Evolutionary conservation across 2,888 invertebrate genomes (phyloP).

Genomic region (Petrolisthes manimaculis): DNA sequence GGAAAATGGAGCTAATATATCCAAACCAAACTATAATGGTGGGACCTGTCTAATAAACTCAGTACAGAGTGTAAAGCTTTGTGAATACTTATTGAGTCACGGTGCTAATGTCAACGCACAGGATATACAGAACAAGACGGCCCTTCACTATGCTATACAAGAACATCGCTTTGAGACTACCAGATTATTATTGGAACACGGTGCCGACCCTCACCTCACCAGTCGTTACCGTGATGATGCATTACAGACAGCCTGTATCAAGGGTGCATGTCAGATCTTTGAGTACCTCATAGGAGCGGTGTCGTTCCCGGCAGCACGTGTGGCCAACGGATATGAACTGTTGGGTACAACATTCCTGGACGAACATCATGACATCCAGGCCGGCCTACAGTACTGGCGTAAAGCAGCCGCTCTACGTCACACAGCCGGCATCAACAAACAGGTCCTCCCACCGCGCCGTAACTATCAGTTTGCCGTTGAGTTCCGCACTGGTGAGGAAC

Average conservation of each 20-base stretch:
- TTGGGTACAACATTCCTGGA: slow-evolving; percentile 90
- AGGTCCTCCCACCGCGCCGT: slow-evolving; percentile 74
- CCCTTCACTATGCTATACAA: slow-evolving; percentile 90
- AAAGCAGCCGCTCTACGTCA: slow-evolving; percentile 78
- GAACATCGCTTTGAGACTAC: slow-evolving; percentile 83
- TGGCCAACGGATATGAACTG: slow-evolving; percentile 89
- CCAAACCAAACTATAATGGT: slow-evolving; percentile 88
- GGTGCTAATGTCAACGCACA: slow-evolving; percentile 88
- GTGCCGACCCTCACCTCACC: slow-evolving; percentile 82
- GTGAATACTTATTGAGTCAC: slow-evolving; percentile 80
- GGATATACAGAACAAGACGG: slow-evolving; percentile 91
- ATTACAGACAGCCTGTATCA: slow-evolving; percentile 66
- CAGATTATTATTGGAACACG: slow-evolving; percentile 81
- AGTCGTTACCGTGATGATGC: slow-evolving; percentile 76
- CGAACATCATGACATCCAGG: slow-evolving; percentile 74
- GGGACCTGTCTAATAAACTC: slow-evolving; percentile 94
- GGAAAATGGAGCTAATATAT: slow-evolving; percentile 84
- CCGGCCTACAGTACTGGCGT: slow-evolving; percentile 83
- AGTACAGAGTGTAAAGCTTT: slow-evolving; percentile 86
- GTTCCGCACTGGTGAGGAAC: slow-evolving; percentile 80
- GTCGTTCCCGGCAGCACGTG: slow-evolving; percentile 76
- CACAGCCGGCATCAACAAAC: slow-evolving; percentile 72
- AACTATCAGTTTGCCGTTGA: slow-evolving; percentile 81
- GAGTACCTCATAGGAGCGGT: slow-evolving; percentile 60
- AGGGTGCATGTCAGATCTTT: slow-evolving; percentile 65